Percentiles rank a stretch among this genome's conserved stretches.
phyloP scores from a whole-genome alignment of 2,113 vertebrate genomes.

The Oryzias celebensis region DNA sequence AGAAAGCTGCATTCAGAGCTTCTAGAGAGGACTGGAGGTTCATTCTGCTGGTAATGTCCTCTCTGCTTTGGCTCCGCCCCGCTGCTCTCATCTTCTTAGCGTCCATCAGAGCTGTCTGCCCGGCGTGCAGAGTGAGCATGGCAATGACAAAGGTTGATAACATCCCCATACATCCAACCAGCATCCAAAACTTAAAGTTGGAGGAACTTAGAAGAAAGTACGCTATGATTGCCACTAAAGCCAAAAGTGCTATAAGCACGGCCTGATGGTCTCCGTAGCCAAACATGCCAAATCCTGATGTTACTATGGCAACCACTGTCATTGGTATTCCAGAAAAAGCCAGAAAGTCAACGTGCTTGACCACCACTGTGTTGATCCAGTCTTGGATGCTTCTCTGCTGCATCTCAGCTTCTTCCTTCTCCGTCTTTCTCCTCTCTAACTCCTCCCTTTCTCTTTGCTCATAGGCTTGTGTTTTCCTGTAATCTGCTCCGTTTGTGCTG shows the following conservation, averaged over 20 bases:
- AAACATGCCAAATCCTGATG: slow-evolving; percentile 60
- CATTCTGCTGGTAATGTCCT: slow-evolving; percentile 40
- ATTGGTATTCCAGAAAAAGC: slow-evolving; percentile 71
- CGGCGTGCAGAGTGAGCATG: slow-evolving; percentile 69
- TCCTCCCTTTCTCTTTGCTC: slow-evolving; percentile 45
- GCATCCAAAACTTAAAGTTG: slow-evolving; percentile 73
- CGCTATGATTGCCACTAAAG: slow-evolving; percentile 46
- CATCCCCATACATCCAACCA: slow-evolving; percentile 69
- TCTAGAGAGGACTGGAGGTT: slow-evolving; percentile 55
- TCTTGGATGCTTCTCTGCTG: slow-evolving; percentile 50
- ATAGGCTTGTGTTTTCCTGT: slow-evolving; percentile 11
- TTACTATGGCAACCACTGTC: slow-evolving; percentile 61
- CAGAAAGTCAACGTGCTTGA: slow-evolving; percentile 68
- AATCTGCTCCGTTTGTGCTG: background rate
- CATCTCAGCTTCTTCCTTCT: slow-evolving; percentile 42
- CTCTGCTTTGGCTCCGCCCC: slow-evolving; percentile 29
- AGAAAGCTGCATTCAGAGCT: slow-evolving; percentile 63
- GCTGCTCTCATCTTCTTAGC: slow-evolving; percentile 36
- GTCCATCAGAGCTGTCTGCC: slow-evolving; percentile 47
- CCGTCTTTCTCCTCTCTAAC: slow-evolving; percentile 40
- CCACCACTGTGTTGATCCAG: slow-evolving; percentile 50
- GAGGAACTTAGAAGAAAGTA: slow-evolving; percentile 48
- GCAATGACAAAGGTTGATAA: slow-evolving; percentile 65
- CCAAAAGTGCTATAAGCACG: slow-evolving; percentile 58
- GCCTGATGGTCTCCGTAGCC: slow-evolving; percentile 67